Evolutionary conservation across 1,140 invertebrate species (phyloP).

Genomic region (Mya arenaria): DNA sequence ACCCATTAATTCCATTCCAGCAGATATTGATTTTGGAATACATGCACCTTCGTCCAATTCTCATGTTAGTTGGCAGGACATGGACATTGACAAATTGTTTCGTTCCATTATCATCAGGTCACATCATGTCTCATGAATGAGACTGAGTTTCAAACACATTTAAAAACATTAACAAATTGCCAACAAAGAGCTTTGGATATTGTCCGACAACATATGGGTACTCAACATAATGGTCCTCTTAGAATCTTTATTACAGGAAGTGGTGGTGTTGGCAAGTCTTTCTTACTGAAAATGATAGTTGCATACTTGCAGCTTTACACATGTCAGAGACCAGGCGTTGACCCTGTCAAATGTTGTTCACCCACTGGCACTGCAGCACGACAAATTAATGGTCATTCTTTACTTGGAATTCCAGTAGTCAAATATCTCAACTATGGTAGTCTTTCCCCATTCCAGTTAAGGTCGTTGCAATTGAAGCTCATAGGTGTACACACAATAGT

Average conservation of each 20-base stretch:
- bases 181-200: neutral
- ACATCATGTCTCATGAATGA: neutral
- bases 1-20: neutral
- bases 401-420: neutral
- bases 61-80: neutral
- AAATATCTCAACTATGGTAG: neutral
- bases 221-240: neutral
- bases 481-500: conserved; percentile 1
- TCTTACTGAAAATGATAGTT: neutral
- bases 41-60: neutral
- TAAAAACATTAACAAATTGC: neutral
- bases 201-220: neutral
- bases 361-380: neutral
- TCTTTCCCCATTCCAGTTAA: conserved; percentile 11
- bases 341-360: conserved; percentile 1
- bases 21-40: neutral
- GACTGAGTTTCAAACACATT: neutral
- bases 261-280: conserved; percentile 19
- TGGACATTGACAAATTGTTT: neutral
- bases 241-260: conserved; percentile 16
- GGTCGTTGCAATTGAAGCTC: neutral
- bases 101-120: neutral
- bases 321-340: too few species aligned
- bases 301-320: neutral
- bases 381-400: conserved; percentile 7